Evolutionary conservation across 2,113 vertebrate species (phyloP), one percentile per base, ranked within the genome.

Genomic region (Onychorhynchus coronatus): DNA sequence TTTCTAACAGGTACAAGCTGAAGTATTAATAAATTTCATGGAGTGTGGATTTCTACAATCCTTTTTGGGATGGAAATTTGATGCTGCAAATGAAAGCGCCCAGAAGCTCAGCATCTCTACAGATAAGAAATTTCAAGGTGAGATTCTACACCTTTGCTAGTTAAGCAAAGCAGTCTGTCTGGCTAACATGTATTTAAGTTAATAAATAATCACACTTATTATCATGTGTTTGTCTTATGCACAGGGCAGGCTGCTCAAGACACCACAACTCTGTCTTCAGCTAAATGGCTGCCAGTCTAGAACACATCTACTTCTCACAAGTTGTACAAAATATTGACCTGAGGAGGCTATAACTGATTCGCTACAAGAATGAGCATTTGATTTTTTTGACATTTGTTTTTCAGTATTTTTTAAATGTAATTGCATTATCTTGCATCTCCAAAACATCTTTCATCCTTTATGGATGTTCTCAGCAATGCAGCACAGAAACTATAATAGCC

Each of bases 1-100:
- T 66, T 77, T 88, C 37, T 89, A 89, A 89, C 77, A 74, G 65
- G 72, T 86, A 89, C 55, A 76, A 89, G 62, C 46, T 74, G 55
- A 91, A 33, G 65, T 67, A 96, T 88, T 91, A 95, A 84, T 79
- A 94, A 71, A 91, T 83, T 83, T 83, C 70, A 95, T 63, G 65
- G 61, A 81, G 31, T 39, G 41, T 52, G 41, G 71, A 93, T 91
- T 90, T 91, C 82, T 84, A 72, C 73, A 88, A 4, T 74, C 72
- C 72, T 61, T 95, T 76, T 74, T 78, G 65, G 49, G 61, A 74
- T 27, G 93, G 65, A 59, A 93, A 66, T 85, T 91, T 2, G 0
- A 85, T 25, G 46, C 53, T 90, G 71, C 20, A 86, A 93, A 92
- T 78, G 75, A 92, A 46, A 91, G 42, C 47, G 83, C 31, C 24